These are phyloP conservation scores for Prorops nasuta DNA, from an alignment of 1,140 invertebrate species.

Conservation along the genomic window DNA sequence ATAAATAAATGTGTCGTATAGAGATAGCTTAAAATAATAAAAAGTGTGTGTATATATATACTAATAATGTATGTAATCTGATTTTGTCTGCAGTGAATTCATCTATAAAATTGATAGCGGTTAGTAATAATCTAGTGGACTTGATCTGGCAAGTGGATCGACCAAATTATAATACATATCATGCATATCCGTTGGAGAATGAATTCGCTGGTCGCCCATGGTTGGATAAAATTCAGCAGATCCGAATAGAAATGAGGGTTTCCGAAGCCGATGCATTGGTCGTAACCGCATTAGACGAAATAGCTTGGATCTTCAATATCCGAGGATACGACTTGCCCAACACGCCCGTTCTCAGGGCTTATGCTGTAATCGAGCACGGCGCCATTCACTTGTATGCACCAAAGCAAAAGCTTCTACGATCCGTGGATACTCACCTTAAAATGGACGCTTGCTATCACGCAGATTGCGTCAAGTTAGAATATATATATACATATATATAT, in stretches of 20 bases:
- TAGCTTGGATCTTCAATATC: conserved; percentile 95
- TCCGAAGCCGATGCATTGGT: conserved; percentile 75
- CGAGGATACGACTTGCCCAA: conserved; percentile 86
- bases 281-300: conserved; percentile 86
- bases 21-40: too few species aligned
- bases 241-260: conserved; percentile 67
- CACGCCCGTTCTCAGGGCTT: conserved; percentile 81
- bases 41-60: too few species aligned
- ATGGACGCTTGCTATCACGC: conserved; percentile 63
- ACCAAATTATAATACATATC: conserved; percentile 53
- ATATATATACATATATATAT: neutral
- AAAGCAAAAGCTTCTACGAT: conserved; percentile 59
- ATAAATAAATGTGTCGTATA: too few species aligned
- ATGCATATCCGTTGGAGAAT: conserved; percentile 56
- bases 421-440: conserved; percentile 58
- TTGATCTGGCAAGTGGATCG: conserved; percentile 73
- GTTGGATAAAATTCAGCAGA: conserved; percentile 69
- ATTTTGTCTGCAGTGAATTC: conserved; percentile 49
- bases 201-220: conserved; percentile 68
- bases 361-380: conserved; percentile 68
- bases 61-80: too few species aligned
- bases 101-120: conserved; percentile 62
- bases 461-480: conserved; percentile 66
- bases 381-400: conserved; percentile 66
- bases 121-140: conserved; percentile 77